A percentile compares a stretch with the other conserved stretches of the same genome.
These are phyloP conservation scores for Cybosia mesomella DNA, from an alignment of 2,888 invertebrate genomes.

Conservation along the genomic window DNA sequence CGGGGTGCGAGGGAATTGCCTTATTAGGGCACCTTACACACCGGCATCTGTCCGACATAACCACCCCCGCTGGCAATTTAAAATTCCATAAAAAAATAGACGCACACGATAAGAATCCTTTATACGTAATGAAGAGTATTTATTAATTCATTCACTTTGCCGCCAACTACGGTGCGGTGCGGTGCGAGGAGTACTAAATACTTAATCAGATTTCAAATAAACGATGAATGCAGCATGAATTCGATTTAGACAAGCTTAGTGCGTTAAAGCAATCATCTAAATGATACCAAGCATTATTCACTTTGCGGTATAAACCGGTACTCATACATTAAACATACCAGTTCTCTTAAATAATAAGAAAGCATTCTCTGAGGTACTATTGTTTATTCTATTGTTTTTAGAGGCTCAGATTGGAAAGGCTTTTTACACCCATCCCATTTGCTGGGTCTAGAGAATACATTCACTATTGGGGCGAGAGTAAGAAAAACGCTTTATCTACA, in stretches of 20 bases:
- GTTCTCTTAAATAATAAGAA: constrained; percentile 84
- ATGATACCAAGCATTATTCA: constrained; percentile 73
- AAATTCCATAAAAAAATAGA: background rate
- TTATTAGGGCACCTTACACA: too few relatives aligned
- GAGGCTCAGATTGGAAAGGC: constrained; percentile 83
- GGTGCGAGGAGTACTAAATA: constrained; percentile 2
- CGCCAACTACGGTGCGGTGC: constrained; percentile 10
- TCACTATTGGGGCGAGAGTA: constrained; percentile 67
- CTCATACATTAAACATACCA: constrained; percentile 83
- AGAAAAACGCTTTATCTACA: constrained; percentile 76
- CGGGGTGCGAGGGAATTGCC: too few relatives aligned
- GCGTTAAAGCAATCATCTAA: constrained; percentile 71
- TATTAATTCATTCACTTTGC: constrained; percentile 5
- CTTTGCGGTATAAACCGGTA: constrained; percentile 73
- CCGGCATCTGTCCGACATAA: too few relatives aligned
- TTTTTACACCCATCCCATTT: constrained; percentile 79
- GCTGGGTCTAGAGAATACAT: constrained; percentile 73
- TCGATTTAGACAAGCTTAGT: constrained; percentile 56
- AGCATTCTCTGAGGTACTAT: constrained; percentile 75
- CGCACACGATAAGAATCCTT: background rate
- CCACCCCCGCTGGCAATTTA: background rate
- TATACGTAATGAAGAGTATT: background rate
- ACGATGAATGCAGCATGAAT: constrained; percentile 34
- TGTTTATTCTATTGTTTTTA: constrained; percentile 81
- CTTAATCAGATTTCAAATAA: constrained; percentile 29